Evolutionary conservation across 2,888 invertebrate species (phyloP), one percentile per base, ranked within the genome.

Genomic region (Philhelius pedissequus): DNA sequence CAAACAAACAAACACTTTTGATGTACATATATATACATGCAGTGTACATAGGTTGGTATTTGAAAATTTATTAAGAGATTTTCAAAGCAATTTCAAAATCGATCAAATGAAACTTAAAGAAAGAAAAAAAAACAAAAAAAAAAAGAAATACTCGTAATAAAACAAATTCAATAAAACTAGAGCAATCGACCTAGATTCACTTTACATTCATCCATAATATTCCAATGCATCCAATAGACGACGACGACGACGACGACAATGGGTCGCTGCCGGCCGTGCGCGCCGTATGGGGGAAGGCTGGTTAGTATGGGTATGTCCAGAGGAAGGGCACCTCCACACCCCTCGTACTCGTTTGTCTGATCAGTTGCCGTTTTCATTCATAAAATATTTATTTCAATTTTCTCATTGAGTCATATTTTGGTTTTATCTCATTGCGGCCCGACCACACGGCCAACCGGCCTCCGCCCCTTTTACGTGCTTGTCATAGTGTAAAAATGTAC

Each of bases 361-460:
- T 45, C 70, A 43, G 20, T 35, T 35, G 73, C 32, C 73, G 18
- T 69, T 78, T 83, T 83, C 82, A 83, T 83, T 83, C 82, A 83
- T 83, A 69, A 83, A 83, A 73, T 68, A 78, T 83, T 75, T 75
- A 50, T 76, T 78, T 68, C 56, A 73, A n/a, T 76, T 75, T 79
- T 70, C 80, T 68, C 77, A 82, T 78, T 83, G 82, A 78, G 82
- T 78, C 82, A 83, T 83, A 74, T 62, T 71, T 71, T 76, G 75
- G 75, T 77, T 78, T 78, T 77, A 64, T 73, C 73, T 78, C 56
- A 48, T 3, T 32, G 22, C 27, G 18, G 50, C 45, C 50, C 68
- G 8, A n/a, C 43, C 40, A 3, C 54, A 4, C 35, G 6, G 11
- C 32, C 56, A 56, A 56, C 4, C 58, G 20, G 38, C 25, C 48